Percentiles rank a stretch among this genome's conserved stretches.
Evolutionary conservation across 2,113 vertebrate species (phyloP).

Genomic region (Xenus cinereus): DNA sequence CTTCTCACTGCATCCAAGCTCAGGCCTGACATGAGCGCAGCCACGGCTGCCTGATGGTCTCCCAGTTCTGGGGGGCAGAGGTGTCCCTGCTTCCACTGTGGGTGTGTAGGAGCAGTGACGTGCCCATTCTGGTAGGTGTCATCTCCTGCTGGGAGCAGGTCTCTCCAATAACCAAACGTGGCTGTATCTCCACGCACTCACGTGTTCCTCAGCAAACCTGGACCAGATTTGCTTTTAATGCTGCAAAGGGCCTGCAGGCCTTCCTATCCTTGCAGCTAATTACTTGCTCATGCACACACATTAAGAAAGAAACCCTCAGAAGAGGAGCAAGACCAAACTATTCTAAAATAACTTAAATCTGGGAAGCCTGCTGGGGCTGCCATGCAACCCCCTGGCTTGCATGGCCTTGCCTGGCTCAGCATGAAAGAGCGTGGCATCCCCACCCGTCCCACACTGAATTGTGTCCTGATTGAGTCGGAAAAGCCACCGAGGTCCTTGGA

Average conservation of each 20-base stretch:
- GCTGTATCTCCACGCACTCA: background rate
- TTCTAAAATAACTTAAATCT: background rate
- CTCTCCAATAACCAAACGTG: fast-evolving
- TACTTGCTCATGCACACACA: background rate
- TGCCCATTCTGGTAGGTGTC: background rate
- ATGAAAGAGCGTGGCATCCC: background rate
- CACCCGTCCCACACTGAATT: background rate
- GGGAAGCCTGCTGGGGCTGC: background rate
- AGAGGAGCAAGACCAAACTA: background rate
- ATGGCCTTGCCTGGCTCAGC: background rate
- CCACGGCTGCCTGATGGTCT: background rate
- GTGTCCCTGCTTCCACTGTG: background rate
- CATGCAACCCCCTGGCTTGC: background rate
- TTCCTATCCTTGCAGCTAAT: background rate
- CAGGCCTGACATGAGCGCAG: background rate
- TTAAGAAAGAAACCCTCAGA: background rate
- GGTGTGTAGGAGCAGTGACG: background rate
- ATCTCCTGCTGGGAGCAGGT: background rate
- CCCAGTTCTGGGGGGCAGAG: background rate
- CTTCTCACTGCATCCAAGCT: background rate
- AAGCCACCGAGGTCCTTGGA: background rate
- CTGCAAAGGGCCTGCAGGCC: background rate
- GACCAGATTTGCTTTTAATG: background rate
- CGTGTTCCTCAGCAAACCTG: background rate
- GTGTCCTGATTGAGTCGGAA: background rate